These are phyloP conservation scores for Antennarius striatus DNA, from an alignment of 2,113 vertebrate genomes.

Conservation along the genomic window DNA sequence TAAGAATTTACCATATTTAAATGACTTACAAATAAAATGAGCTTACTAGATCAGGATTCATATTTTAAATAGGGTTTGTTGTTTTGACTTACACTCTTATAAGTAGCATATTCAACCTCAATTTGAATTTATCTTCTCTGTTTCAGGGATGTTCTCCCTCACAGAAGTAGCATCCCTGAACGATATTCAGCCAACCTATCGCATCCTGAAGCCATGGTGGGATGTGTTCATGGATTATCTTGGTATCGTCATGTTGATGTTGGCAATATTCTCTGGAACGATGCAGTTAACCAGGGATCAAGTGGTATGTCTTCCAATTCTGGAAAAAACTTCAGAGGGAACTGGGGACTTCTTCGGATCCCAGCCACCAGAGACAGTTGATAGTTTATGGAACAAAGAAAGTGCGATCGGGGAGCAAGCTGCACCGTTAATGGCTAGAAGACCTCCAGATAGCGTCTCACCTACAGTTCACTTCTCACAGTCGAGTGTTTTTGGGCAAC, in stretches of 20 bases:
- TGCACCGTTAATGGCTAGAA: constrained; percentile 77
- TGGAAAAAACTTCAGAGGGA: constrained; percentile 79
- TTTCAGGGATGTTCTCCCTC: constrained; percentile 98
- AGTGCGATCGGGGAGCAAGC: constrained; percentile 74
- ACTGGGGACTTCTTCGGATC: constrained; percentile 45
- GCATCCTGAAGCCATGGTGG: constrained; percentile 99
- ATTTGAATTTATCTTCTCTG: constrained; percentile 19
- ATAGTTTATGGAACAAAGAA: constrained; percentile 69
- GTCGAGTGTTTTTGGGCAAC: constrained; percentile 71
- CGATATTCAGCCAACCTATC: constrained; percentile 97
- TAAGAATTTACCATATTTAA: too few species aligned
- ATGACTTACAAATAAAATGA: too few species aligned
- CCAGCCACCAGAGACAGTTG: constrained; percentile 44
- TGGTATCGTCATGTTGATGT: constrained; percentile 96
- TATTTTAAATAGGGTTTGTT: too few species aligned
- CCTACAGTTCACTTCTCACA: constrained; percentile 74
- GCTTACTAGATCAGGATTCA: too few species aligned
- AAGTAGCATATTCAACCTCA: too few species aligned
- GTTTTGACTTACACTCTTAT: too few species aligned
- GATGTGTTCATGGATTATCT: constrained; percentile 99
- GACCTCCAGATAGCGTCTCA: constrained; percentile 75
- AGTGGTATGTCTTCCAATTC: constrained; percentile 94
- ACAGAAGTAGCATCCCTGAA: constrained; percentile 98
- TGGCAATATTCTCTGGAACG: constrained; percentile 98
- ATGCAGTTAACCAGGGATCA: constrained; percentile 99